A percentile compares a stretch with the other conserved stretches of the same genome.
Conservation (phyloP, 92 coral and sea anemone genomes). For the Porites cylindrica region DNA sequence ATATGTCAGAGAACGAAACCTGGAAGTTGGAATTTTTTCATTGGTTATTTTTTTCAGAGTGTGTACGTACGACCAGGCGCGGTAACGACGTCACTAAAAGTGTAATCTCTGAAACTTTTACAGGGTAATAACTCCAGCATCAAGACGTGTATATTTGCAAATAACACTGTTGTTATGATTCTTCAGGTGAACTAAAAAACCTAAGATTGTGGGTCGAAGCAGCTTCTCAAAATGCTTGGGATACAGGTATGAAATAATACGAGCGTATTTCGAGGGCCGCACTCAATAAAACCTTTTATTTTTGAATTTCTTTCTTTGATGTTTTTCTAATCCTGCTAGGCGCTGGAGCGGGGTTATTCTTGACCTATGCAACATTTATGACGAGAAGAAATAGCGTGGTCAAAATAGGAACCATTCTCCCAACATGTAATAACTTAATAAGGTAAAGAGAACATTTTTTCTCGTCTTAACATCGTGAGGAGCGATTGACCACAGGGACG, state of each 20-base stretch:
- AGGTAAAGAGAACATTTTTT: constrained; percentile 54
- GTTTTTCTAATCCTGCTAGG: constrained; percentile 39
- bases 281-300: too few relatives aligned
- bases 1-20: too few relatives aligned
- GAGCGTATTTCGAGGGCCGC: too few relatives aligned
- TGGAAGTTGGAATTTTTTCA: too few relatives aligned
- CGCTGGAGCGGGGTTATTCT: constrained; percentile 83
- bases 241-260: constrained; percentile 67
- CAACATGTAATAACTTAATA: constrained; percentile 76
- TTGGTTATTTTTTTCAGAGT: too few relatives aligned
- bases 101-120: too few relatives aligned
- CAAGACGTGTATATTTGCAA: not conserved
- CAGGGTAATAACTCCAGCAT: not conserved
- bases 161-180: not conserved
- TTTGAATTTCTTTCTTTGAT: too few relatives aligned
- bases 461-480: not conserved
- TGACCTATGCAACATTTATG: constrained; percentile 89
- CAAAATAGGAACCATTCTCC: constrained; percentile 75
- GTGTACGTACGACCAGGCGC: too few relatives aligned
- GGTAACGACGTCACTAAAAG: too few relatives aligned
- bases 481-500: too few relatives aligned
- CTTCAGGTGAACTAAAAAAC: constrained; percentile 57
- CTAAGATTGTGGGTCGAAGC: constrained; percentile 86
- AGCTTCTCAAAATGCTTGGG: constrained; percentile 92
- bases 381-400: constrained; percentile 77